Conservation (phyloP, 1,140 invertebrate species). For the Drosophila parabipectinata region DNA sequence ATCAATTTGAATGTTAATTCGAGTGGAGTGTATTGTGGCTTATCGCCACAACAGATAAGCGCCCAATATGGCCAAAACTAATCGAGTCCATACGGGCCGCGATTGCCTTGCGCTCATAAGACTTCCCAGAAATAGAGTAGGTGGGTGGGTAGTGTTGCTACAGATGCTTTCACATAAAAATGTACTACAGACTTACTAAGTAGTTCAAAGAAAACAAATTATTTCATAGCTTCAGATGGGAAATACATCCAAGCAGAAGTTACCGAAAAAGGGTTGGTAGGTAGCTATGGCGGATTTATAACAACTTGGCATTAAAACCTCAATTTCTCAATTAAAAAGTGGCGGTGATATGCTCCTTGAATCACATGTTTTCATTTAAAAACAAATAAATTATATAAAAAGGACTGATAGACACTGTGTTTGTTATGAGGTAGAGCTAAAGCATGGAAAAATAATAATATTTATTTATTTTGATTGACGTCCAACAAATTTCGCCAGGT, state of each 20-base stretch:
- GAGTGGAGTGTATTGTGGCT: constrained; percentile 20
- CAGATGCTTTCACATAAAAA: constrained; percentile 3
- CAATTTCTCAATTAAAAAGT: no score
- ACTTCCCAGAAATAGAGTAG: constrained; percentile 25
- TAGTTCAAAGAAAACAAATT: no score
- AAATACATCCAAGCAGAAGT: neutral
- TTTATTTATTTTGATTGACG: constrained; percentile 7
- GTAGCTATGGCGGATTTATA: no score
- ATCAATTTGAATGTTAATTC: constrained; percentile 50
- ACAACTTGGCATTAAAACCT: no score
- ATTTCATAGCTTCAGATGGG: neutral
- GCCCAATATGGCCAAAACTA: constrained; percentile 31
- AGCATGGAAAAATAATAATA: no score
- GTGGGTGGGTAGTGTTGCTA: neutral
- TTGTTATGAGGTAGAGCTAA: no score
- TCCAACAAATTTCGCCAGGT: constrained; percentile 16
- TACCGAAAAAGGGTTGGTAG: no score
- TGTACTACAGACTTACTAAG: no score
- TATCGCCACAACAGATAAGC: constrained; percentile 32
- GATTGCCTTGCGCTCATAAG: constrained; percentile 40
- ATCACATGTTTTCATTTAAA: neutral
- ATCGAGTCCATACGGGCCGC: constrained; percentile 10
- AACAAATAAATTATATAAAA: neutral
- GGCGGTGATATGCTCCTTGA: neutral
- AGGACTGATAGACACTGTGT: no score